These are phyloP conservation scores for Parnassius apollo DNA, from an alignment of 2,888 invertebrate genomes.

Conservation along the genomic window DNA sequence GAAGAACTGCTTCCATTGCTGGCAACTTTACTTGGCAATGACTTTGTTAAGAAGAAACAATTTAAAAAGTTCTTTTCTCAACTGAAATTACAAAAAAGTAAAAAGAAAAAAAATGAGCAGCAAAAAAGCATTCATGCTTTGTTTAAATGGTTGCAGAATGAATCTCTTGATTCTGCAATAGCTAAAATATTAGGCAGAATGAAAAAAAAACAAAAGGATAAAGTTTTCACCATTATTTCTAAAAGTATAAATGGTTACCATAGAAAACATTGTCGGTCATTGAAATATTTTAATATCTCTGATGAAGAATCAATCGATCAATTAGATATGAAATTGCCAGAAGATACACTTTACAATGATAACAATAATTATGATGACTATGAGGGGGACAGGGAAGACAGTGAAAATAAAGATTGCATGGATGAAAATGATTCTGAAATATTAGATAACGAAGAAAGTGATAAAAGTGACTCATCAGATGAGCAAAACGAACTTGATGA, in stretches of 20 bases:
- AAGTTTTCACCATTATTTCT: slow-evolving; percentile 80
- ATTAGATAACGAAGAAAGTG: slow-evolving; percentile 27
- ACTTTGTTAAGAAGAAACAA: slow-evolving; percentile 86
- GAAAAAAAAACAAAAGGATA: slow-evolving; percentile 76
- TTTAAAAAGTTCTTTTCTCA: slow-evolving; percentile 87
- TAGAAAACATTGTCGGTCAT: slow-evolving; percentile 78
- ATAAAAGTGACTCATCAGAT: background rate
- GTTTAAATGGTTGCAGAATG: slow-evolving; percentile 88
- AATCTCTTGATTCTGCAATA: slow-evolving; percentile 86
- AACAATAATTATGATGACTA: slow-evolving; percentile 31
- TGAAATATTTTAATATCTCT: slow-evolving; percentile 78
- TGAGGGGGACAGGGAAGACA: slow-evolving; percentile 30
- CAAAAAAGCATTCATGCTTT: slow-evolving; percentile 86
- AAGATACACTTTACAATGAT: slow-evolving; percentile 30
- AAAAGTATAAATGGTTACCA: slow-evolving; percentile 84
- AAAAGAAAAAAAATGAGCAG: slow-evolving; percentile 78
- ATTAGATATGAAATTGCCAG: slow-evolving; percentile 34
- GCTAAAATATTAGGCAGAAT: slow-evolving; percentile 83
- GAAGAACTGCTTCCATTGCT: slow-evolving; percentile 87
- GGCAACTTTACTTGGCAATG: slow-evolving; percentile 93
- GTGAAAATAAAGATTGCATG: slow-evolving; percentile 38
- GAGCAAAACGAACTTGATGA: slow-evolving; percentile 21
- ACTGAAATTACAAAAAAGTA: slow-evolving; percentile 81
- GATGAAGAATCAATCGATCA: slow-evolving; percentile 34
- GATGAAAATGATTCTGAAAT: slow-evolving; percentile 29